Percentiles rank a stretch among this genome's conserved stretches.
phyloP scores from a whole-genome alignment of 1,140 invertebrate genomes.

The Gryllus bimaculatus region DNA sequence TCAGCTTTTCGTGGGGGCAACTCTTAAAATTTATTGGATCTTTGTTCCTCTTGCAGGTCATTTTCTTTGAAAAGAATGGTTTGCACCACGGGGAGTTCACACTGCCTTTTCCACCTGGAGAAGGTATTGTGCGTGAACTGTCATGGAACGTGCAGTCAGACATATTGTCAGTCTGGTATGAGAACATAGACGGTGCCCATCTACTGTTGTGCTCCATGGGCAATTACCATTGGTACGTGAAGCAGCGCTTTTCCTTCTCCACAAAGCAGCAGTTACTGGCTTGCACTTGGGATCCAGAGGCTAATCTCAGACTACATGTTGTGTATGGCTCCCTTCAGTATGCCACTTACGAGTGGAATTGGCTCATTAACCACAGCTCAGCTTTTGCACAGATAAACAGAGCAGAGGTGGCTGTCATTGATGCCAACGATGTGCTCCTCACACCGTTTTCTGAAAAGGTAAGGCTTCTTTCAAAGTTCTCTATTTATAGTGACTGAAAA shows the following conservation, averaged over 20 bases:
- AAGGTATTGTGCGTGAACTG: constrained; percentile 49
- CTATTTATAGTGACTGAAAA: no score
- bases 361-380: constrained; percentile 45
- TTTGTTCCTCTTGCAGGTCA: constrained; percentile 33
- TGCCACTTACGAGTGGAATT: constrained; percentile 50
- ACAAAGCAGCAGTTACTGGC: constrained; percentile 37
- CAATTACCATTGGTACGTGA: constrained; percentile 89
- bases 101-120: constrained; percentile 46
- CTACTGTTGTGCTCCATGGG: constrained; percentile 58
- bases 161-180: constrained; percentile 47
- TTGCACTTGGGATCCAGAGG: constrained; percentile 53
- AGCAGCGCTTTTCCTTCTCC: constrained; percentile 54
- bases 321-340: constrained; percentile 43
- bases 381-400: constrained; percentile 31
- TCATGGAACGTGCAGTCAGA: constrained; percentile 72
- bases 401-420: not conserved
- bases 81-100: constrained; percentile 73
- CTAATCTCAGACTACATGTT: constrained; percentile 50
- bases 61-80: constrained; percentile 89
- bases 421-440: not conserved
- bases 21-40: no score
- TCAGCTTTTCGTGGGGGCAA: no score
- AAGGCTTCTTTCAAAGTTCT: not conserved
- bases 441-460: not conserved
- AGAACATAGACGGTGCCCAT: not conserved